Evolutionary conservation across 2,888 invertebrate genomes (phyloP), one percentile per base, ranked within the genome.

Genomic region (Dyspetes luteomarginatus): DNA sequence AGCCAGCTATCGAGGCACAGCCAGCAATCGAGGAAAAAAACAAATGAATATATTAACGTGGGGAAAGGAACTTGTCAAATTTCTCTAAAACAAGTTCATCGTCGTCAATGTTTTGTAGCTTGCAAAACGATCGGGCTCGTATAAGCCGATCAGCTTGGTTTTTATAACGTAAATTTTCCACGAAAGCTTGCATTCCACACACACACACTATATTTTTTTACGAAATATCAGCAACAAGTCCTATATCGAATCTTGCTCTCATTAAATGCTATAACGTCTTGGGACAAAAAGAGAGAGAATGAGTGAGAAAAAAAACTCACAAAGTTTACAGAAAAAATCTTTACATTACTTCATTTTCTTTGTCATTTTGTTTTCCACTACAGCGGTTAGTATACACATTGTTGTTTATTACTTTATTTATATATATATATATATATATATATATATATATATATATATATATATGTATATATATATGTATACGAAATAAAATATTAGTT

Each of bases 401-500:
- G 90, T 90, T 88, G 88, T 90, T 90, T 82, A 86, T 88, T 89
- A 79, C 74, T 82, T 79, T 19, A 17, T 67, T 36, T 24, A 65
- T 65, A 43, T 41, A 65, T 48, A 65, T 43, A 69, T n/a, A n/a
- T n/a, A n/a, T n/a, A n/a, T n/a, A n/a, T n/a, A n/a, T n/a, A n/a
- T n/a, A n/a, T n/a, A n/a, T n/a, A n/a, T n/a, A n/a, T n/a, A n/a
- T n/a, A n/a, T n/a, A n/a, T n/a, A n/a, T n/a, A n/a, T n/a, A n/a
- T n/a, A n/a, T n/a, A n/a, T n/a, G n/a, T n/a, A n/a, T n/a, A n/a
- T 22, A 65, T 48, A 45, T 43, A 55, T 78, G 81, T 84, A 74
- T 75, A 90, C 83, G 90, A 91, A 90, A 90, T 89, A 89, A 91
- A 90, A 60, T 82, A 85, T 88, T 87, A 89, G 86, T 89, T 87